Percentiles rank a stretch among this genome's conserved stretches.
Conservation (phyloP, 1,140 invertebrate species). For the Homarus americanus region DNA sequence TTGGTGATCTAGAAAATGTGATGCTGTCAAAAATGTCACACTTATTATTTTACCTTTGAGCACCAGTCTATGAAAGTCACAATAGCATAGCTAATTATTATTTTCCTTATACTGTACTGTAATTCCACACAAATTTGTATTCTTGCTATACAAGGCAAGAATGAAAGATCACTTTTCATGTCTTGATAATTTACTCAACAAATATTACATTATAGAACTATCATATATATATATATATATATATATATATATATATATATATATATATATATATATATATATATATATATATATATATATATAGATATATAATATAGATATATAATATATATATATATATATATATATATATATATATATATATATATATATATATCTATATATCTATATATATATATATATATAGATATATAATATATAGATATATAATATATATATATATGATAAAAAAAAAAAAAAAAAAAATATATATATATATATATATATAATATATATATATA, state of each 20-base stretch:
- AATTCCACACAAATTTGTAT: constrained; percentile 28
- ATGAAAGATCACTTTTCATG: constrained; percentile 22
- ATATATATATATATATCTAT: background rate
- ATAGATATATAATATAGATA: background rate
- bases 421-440: constrained; percentile 1
- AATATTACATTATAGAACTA: background rate
- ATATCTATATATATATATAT: background rate
- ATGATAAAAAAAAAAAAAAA: background rate
- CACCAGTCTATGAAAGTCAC: constrained; percentile 71
- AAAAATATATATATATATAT: background rate
- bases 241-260: background rate
- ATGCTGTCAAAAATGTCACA: constrained; percentile 68
- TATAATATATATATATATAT: background rate
- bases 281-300: constrained; percentile 10
- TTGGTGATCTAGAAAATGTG: constrained; percentile 69
- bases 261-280: constrained; percentile 8
- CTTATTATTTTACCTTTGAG: constrained; percentile 73
- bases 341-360: constrained; percentile 2
- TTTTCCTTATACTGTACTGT: constrained; percentile 31
- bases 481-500: no score
- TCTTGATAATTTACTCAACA: background rate
- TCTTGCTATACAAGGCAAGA: constrained; percentile 14
- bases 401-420: constrained; percentile 1
- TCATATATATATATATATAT: background rate
- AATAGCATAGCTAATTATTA: constrained; percentile 67